Conservation (phyloP, 2,113 vertebrate species). For the Ailurus styani region DNA sequence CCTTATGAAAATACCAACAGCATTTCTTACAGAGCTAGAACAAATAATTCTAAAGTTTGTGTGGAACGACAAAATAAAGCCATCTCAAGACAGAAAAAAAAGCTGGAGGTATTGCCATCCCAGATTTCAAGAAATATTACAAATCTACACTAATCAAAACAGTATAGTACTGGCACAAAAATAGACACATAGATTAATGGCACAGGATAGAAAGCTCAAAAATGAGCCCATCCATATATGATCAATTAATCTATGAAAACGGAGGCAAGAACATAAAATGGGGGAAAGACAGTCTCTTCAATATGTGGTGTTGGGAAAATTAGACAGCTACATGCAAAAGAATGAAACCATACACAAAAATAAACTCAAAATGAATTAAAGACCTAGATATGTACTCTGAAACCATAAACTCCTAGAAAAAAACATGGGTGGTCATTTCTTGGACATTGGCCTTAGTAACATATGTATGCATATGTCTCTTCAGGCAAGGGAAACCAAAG, state of each 20-base stretch:
- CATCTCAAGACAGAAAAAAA: not conserved
- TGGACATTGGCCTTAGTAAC: too few relatives aligned
- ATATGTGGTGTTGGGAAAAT: not conserved
- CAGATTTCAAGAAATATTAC: not conserved
- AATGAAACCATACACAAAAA: too few relatives aligned
- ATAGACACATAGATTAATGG: not conserved
- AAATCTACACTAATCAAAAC: not conserved
- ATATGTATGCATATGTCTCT: too few relatives aligned
- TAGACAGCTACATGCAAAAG: not conserved
- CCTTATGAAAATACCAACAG: not conserved
- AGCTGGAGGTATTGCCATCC: not conserved
- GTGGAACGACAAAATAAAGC: not conserved
- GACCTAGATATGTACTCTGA: too few relatives aligned
- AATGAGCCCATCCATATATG: not conserved
- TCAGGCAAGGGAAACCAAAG: too few relatives aligned
- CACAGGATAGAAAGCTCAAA: not conserved
- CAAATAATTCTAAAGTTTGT: not conserved
- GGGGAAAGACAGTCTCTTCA: not conserved
- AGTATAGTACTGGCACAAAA: not conserved
- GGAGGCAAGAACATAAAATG: not conserved
- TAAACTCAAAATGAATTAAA: too few relatives aligned
- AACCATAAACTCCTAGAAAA: too few relatives aligned
- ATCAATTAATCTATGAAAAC: not conserved
- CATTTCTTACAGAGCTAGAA: not conserved
- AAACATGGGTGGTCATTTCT: too few relatives aligned